Base-by-base conservation (phyloP, 2,797 vertebrate genomes). In the Alcedo atthis region DNA sequence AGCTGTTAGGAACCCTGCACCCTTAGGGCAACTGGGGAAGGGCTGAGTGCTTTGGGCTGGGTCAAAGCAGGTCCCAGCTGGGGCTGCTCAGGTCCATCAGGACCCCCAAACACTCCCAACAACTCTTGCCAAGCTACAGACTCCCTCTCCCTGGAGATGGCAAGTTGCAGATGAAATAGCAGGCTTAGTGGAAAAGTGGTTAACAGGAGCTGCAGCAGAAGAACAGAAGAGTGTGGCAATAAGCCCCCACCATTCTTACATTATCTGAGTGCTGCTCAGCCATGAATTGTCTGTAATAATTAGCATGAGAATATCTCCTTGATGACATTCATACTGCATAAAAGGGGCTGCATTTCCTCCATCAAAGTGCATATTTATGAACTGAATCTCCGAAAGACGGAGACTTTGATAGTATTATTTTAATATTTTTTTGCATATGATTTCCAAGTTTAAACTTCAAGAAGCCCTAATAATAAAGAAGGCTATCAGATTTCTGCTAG, bases 291-390 rank as follows among this genome's bases (percentile, higher is more conserved):
- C 95, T 95, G 87, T 84, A 93, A 96, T 95, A 97, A 97, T 97
- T 97, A 97, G 95, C 96, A 97, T 97, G 93, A 97, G 97, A 97
- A 97, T 97, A 92, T 96, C 95, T 96, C 64, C 94, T 95, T 97
- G 96, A 97, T 97, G 97, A 97, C 96, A 97, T 96, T 97, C 96
- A 97, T 80, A 90, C 81, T 85, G 95, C 94, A 96, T 97, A 95
- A 97, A 96, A 96, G 95, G 89, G 85, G 76, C 92, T 93, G 93
- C 82, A 71, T 94, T 94, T 96, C 87, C 83, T 93, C 94, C 84
- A 96, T 96, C 97, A 96, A 97, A 97, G 96, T 94, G 96, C 95
- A 97, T 96, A 97, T 97, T 97, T 96, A 97, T 96, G 95, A 97
- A 96, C 88, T 28, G 85, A 96, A 95, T 92, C 85, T 96, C 93